Base-by-base conservation (phyloP, 2,797 vertebrate genomes). In the Ataeniobius toweri region DNA sequence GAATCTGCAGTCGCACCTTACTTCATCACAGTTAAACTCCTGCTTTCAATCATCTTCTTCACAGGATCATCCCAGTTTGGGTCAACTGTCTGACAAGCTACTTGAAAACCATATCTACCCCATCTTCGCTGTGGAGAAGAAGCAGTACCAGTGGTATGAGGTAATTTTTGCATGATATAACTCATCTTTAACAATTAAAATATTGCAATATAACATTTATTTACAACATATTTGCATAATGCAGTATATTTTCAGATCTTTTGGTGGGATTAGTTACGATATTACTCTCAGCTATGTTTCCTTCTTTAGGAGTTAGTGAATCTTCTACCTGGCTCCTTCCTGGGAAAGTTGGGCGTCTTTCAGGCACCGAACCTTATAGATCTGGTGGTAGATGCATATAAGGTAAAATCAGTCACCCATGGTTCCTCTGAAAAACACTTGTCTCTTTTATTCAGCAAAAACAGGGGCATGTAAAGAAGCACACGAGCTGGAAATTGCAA, bases 91-190 rank as follows among this genome's bases (percentile, higher is more conserved):
- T 73, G 96, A 99, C 84, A 99, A 98, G 85, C 80, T 99, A 90
- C 95, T 98, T 86, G 96, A 98, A 89, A 99, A 99, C 94, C 94
- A 96, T 73, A 97, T 99, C 86, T 96, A 97, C 92, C 97, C 97
- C 78, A 96, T 99, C 85, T 99, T 99, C 88, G 98, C 98, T 22
- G 97, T 99, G 89, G 97, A 98, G 92, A 96, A 96, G 93, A 95
- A 95, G 84, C 97, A 97, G 84, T 98, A 97, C 94, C 95, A 96
- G 93, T 99, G 98, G 98, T 99, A 99, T 91, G 96, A 99, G 98
- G 98, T 99, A 97, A 94, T 67, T 55, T 20, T 22, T 22, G 3
- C 5, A 55, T 20, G 20, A 55, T 55, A 55, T 2, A 55, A 8
- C 53, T 55, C 50, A 16, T 51, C 5, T 18, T 2, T 51, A 2